Conservation (phyloP, 2,888 invertebrate species). For the Octonoba sinensis region DNA sequence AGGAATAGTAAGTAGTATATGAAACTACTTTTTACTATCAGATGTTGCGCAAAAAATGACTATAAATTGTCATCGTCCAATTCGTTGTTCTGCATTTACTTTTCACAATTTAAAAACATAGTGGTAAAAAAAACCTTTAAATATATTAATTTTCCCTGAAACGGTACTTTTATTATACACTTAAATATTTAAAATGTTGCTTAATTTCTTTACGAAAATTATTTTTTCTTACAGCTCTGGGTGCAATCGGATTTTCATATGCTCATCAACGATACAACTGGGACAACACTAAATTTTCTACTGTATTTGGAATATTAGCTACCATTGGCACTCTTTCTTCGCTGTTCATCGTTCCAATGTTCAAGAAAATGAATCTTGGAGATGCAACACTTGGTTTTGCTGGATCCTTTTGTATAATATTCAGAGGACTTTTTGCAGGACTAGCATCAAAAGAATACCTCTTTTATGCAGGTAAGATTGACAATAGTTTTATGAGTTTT, state of each 20-base stretch:
- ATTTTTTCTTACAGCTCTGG: background rate
- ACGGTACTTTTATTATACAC: too few species aligned
- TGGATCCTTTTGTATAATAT: slow-evolving; percentile 12
- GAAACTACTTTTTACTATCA: too few species aligned
- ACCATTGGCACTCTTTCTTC: background rate
- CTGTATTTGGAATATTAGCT: slow-evolving; percentile 8
- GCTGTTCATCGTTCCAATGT: slow-evolving; percentile 9
- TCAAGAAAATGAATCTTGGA: slow-evolving; percentile 6
- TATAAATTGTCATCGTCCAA: too few species aligned
- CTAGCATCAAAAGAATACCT: background rate
- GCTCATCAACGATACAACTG: slow-evolving; percentile 23
- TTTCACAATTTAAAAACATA: too few species aligned
- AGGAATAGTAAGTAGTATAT: too few species aligned
- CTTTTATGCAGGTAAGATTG: slow-evolving; percentile 19
- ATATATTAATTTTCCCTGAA: too few species aligned
- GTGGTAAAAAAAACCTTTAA: too few species aligned
- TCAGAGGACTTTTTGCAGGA: slow-evolving; percentile 9
- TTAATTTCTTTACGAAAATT: too few species aligned
- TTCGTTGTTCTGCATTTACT: too few species aligned
- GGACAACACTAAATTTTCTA: slow-evolving; percentile 19
- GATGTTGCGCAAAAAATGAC: too few species aligned
- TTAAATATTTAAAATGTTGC: too few species aligned
- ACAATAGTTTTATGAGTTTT: too few species aligned
- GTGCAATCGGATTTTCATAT: slow-evolving; percentile 9
- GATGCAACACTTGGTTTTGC: slow-evolving; percentile 20